These are phyloP conservation scores for Smithornis capensis DNA, from an alignment of 2,113 vertebrate species.

Conservation along the genomic window DNA sequence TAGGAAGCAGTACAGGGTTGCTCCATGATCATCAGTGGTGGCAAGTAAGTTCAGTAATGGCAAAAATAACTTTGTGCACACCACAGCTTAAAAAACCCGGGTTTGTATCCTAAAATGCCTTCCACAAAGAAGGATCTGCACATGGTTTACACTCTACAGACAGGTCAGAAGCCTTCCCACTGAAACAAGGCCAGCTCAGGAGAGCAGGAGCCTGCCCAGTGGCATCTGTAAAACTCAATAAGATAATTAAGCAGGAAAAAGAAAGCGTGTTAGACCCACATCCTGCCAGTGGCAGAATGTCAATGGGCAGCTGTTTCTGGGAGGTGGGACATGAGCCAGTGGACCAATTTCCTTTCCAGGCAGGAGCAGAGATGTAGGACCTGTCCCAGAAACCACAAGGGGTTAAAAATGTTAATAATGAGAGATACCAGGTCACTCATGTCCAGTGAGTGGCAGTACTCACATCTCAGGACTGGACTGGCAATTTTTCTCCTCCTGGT, in stretches of 20 bases:
- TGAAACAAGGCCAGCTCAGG: background rate
- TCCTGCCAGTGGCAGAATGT: background rate
- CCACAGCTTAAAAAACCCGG: background rate
- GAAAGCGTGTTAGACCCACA: background rate
- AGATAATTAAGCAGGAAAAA: background rate
- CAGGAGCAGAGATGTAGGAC: background rate
- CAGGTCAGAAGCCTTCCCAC: background rate
- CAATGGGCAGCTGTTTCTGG: background rate
- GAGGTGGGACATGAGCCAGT: background rate
- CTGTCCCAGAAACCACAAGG: background rate
- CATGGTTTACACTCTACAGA: background rate
- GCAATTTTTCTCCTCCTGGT: background rate
- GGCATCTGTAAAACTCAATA: background rate
- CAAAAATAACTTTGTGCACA: background rate
- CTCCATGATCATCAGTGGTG: background rate
- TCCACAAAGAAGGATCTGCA: background rate
- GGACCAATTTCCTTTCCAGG: background rate
- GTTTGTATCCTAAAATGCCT: background rate
- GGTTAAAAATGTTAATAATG: background rate
- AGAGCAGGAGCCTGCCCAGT: background rate
- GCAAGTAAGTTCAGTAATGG: background rate
- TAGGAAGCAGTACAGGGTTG: fast-evolving
- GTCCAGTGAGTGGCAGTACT: background rate
- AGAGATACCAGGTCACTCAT: background rate
- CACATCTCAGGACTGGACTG: background rate